A percentile compares a stretch with the other conserved stretches of the same genome.
Evolutionary conservation across 2,797 vertebrate species (phyloP).

Genomic region (Macropodus opercularis): DNA sequence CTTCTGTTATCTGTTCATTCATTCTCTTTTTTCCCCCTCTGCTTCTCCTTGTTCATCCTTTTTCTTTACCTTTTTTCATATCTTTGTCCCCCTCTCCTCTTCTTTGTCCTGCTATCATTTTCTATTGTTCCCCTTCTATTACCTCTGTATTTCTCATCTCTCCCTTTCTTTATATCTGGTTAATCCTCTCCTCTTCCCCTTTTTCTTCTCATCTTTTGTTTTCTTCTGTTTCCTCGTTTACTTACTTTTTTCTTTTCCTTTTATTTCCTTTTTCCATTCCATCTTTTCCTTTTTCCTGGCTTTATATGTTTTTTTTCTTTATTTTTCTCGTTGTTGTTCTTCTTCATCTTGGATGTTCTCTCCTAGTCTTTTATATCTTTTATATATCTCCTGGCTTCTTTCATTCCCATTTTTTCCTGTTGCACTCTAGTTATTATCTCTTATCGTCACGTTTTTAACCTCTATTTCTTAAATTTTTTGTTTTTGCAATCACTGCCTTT

Average conservation of each 20-base stretch:
- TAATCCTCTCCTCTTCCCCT: neutral
- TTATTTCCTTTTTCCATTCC: neutral
- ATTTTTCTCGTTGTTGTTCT: neutral
- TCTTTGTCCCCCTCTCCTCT: no score
- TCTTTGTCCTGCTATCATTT: neutral
- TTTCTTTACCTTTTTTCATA: neutral
- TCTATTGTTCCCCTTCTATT: neutral
- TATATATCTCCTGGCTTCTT: neutral
- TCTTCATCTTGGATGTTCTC: neutral
- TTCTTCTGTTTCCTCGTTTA: no score
- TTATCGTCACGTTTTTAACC: no score
- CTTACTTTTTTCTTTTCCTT: no score
- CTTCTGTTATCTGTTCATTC: constrained; percentile 36
- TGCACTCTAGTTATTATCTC: neutral
- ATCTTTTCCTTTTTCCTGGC: neutral
- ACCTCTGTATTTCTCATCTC: no score
- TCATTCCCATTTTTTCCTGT: neutral
- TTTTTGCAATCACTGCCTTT: neutral
- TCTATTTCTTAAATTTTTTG: neutral
- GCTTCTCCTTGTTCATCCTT: neutral
- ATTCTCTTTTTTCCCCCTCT: constrained; percentile 7
- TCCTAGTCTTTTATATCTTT: neutral
- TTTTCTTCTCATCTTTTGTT: neutral
- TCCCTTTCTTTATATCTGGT: no score
- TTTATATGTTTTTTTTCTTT: no score